Evolutionary conservation across 2,113 vertebrate genomes (phyloP), one percentile per base, ranked within the genome.

Genomic region (Anhinga rufa): DNA sequence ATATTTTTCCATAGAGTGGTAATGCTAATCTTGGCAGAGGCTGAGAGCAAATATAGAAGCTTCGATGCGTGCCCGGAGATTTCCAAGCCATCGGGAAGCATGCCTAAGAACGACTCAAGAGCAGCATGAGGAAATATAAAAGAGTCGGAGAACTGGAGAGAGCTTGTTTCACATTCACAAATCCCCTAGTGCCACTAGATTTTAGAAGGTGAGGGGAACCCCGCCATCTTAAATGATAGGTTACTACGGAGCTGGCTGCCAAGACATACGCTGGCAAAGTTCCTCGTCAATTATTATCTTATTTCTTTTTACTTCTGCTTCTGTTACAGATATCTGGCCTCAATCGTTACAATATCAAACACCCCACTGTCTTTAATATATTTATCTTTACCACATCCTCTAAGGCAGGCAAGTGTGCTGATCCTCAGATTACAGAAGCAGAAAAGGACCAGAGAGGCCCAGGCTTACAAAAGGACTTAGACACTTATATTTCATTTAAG

Each of bases 21-120:
- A 81, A 92, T 96, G 93, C 95, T 84, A 92, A 84, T 95, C 95
- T 93, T 96, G 95, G 95, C 95, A 95, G 64, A 20, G 78, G 16
- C 91, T 74, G 78, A 68, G 82, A 95, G 88, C 91, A 95, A 96
- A 95, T 95, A 96, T 93, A 95, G 95, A 93, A 93, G 93, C 93
- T 93, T 60, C 91, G 28, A 57, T 87, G 91, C 74, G 28, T 93
- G 95, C 93, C 95, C 79, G n/a, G 95, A 96, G 95, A 77, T 92
- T 93, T 93, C 93, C 95, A 92, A 95, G 91, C 74, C 91, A 60
- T 93, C 4, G 86, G 95, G 95, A 96, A 96, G 6, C 26, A 29
- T 84, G 91, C 95, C 95, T 93, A 49, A 79, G 93, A 92, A 52
- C 54, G 29, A n/a, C 84, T 92, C 71, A 17, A 58, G 85, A 96